These are phyloP conservation scores for Amiota mariae DNA, from an alignment of 2,888 invertebrate species.

Conservation along the genomic window DNA sequence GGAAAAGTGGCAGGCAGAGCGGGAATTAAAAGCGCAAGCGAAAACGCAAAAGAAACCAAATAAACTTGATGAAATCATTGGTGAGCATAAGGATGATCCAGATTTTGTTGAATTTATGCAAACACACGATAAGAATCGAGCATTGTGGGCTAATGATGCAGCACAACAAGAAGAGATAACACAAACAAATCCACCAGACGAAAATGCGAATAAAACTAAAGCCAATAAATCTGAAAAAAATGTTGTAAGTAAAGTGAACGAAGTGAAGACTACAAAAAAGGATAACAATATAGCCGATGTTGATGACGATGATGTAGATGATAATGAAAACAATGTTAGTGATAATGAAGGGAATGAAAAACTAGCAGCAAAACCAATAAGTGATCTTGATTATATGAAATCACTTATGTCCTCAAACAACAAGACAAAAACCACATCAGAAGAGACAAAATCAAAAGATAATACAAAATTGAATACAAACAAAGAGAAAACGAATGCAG, in stretches of 20 bases:
- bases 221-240: not conserved
- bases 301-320: slow-evolving; percentile 60
- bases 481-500: slow-evolving; percentile 51
- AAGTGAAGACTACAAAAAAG: slow-evolving; percentile 59
- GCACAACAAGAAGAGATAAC: slow-evolving; percentile 54
- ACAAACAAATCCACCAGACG: not conserved
- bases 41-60: slow-evolving; percentile 69
- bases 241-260: slow-evolving; percentile 66
- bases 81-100: slow-evolving; percentile 90
- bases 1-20: slow-evolving; percentile 61
- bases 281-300: slow-evolving; percentile 62
- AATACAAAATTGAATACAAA: slow-evolving; percentile 71
- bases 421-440: slow-evolving; percentile 8
- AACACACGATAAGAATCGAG: slow-evolving; percentile 80
- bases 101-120: slow-evolving; percentile 91
- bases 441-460: slow-evolving; percentile 55
- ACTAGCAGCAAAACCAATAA: slow-evolving; percentile 82
- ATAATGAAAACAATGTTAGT: slow-evolving; percentile 72
- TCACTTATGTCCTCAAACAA: slow-evolving; percentile 74
- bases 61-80: slow-evolving; percentile 80
- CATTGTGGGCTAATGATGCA: slow-evolving; percentile 77
- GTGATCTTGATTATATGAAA: slow-evolving; percentile 88
- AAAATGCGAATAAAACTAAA: not conserved
- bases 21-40: slow-evolving; percentile 38
- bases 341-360: slow-evolving; percentile 75